A percentile compares a stretch with the other conserved stretches of the same genome.
phyloP scores from a whole-genome alignment of 2,888 invertebrate species.

The Junonia oenone region DNA sequence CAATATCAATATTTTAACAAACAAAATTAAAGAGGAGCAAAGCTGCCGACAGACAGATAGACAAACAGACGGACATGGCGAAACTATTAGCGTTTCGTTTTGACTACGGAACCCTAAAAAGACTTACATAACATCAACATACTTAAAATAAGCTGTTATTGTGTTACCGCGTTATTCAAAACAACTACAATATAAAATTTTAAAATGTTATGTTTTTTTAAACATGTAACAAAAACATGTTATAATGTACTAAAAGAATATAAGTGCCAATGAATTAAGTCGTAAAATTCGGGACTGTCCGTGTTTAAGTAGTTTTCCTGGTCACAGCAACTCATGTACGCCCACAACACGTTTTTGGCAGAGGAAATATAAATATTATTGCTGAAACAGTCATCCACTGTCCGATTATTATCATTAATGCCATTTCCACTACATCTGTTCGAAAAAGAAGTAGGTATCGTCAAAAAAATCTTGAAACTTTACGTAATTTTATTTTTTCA shows the following conservation, averaged over 20 bases:
- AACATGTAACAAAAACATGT: neutral
- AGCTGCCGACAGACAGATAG: too few relatives aligned
- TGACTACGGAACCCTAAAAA: too few relatives aligned
- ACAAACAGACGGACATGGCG: too few relatives aligned
- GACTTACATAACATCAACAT: too few relatives aligned
- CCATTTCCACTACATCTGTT: slow-evolving; percentile 21
- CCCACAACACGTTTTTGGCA: slow-evolving; percentile 43
- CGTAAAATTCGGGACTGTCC: slow-evolving; percentile 3
- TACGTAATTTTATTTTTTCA: neutral
- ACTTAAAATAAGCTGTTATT: too few relatives aligned
- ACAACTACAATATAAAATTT: too few relatives aligned
- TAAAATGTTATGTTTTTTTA: neutral
- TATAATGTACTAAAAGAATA: neutral
- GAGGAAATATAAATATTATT: slow-evolving; percentile 62
- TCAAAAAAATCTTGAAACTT: neutral
- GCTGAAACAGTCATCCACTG: slow-evolving; percentile 51
- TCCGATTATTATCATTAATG: slow-evolving; percentile 45
- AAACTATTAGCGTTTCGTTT: too few relatives aligned
- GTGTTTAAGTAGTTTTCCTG: neutral
- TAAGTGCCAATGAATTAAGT: neutral
- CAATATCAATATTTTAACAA: too few relatives aligned
- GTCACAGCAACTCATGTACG: slow-evolving; percentile 17
- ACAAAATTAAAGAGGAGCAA: too few relatives aligned
- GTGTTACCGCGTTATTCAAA: too few relatives aligned
- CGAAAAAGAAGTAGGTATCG: slow-evolving; percentile 15